Conservation (phyloP, 2,797 vertebrate species). For the Manis crassicaudata region DNA sequence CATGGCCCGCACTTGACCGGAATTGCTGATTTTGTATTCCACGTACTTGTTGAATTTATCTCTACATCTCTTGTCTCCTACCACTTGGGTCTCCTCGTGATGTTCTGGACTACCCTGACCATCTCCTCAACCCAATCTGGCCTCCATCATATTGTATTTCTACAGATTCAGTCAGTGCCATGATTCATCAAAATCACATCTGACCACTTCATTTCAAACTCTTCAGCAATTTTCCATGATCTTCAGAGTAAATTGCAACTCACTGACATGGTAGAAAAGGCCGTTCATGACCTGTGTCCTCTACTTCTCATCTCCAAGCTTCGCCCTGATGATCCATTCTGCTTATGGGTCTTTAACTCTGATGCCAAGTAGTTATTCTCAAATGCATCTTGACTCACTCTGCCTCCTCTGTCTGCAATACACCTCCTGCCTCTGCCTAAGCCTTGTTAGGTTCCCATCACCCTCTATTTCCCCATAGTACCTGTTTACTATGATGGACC, state of each 20-base stretch:
- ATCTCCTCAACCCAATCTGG: no score
- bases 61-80: no score
- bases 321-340: not conserved
- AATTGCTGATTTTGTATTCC: not conserved
- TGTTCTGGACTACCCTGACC: no score
- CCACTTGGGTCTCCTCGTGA: not conserved
- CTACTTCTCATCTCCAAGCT: rapidly evolving
- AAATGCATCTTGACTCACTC: not conserved
- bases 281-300: rapidly evolving
- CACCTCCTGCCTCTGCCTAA: not conserved
- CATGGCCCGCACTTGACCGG: rapidly evolving
- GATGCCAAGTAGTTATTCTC: not conserved
- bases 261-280: rapidly evolving
- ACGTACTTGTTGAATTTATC: not conserved
- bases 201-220: rapidly evolving
- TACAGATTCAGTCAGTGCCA: no score
- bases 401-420: no score
- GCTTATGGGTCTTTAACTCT: not conserved
- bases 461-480: not conserved
- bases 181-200: no score
- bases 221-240: not conserved
- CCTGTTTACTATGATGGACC: not conserved
- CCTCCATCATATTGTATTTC: not conserved
- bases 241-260: not conserved
- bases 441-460: not conserved